A percentile compares a stretch with the other conserved stretches of the same genome.
These are phyloP conservation scores for Yponomeuta plumbellus DNA, from an alignment of 2,888 invertebrate genomes.

Conservation along the genomic window DNA sequence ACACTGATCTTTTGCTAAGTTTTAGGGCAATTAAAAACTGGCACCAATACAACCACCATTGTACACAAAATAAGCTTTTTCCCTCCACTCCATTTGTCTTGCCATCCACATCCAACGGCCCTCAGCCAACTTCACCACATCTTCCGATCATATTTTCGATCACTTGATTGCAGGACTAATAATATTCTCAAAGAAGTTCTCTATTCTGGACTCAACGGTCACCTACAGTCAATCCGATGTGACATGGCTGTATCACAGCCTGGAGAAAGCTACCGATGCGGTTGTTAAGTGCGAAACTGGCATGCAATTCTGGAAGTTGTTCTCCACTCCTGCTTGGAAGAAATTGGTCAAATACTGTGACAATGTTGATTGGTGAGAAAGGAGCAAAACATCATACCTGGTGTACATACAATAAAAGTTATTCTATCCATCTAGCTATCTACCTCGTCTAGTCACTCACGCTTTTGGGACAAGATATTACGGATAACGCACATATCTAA, in stretches of 20 bases:
- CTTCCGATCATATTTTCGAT: background rate
- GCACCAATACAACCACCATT: too few relatives aligned
- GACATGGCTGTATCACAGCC: constrained; percentile 74
- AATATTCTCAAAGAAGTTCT: constrained; percentile 77
- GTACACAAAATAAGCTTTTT: too few relatives aligned
- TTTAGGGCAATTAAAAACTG: too few relatives aligned
- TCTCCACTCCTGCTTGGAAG: constrained; percentile 77
- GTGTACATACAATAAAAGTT: too few relatives aligned
- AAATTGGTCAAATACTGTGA: constrained; percentile 78
- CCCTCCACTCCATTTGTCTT: too few relatives aligned
- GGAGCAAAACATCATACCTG: background rate
- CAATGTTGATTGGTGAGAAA: constrained; percentile 72
- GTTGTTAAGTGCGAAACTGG: constrained; percentile 79
- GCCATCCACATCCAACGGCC: too few relatives aligned
- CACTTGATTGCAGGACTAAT: constrained; percentile 44
- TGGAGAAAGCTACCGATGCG: constrained; percentile 75
- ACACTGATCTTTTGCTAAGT: too few relatives aligned
- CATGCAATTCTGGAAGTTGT: constrained; percentile 79
- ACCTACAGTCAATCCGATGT: constrained; percentile 72
- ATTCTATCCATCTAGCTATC: too few relatives aligned
- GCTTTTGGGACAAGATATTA: too few relatives aligned
- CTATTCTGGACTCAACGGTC: constrained; percentile 72
- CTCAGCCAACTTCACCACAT: background rate
- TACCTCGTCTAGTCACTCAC: too few relatives aligned
- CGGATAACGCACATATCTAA: too few relatives aligned